These are phyloP conservation scores for Eubucco bourcierii DNA, from an alignment of 2,113 vertebrate genomes.

Conservation along the genomic window DNA sequence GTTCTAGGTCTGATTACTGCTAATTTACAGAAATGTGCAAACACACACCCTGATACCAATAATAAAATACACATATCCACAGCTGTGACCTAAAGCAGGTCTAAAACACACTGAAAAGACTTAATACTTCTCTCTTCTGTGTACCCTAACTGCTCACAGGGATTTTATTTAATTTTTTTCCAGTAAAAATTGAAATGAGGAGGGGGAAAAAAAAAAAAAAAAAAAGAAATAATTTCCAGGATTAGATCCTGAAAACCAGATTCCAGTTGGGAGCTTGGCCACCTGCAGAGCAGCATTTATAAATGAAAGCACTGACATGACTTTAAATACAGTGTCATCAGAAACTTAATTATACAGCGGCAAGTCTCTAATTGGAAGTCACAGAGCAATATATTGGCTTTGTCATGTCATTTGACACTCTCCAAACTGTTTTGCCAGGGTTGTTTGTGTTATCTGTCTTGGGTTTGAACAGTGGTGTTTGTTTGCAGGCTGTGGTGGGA, in stretches of 20 bases:
- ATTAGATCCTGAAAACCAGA: conserved; percentile 23
- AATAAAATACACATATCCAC: neutral
- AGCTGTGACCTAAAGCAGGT: neutral
- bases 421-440: neutral
- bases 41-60: neutral
- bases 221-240: neutral
- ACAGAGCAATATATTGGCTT: conserved; percentile 19
- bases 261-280: conserved; percentile 32
- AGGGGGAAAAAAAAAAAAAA: neutral
- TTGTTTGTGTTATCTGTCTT: conserved; percentile 36
- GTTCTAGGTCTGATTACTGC: neutral
- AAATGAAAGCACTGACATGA: conserved; percentile 45
- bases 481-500: conserved; percentile 3
- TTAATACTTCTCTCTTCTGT: neutral
- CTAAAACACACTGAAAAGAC: neutral
- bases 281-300: conserved; percentile 43
- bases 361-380: conserved; percentile 56
- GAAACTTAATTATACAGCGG: conserved; percentile 61
- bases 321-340: conserved; percentile 32
- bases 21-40: neutral
- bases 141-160: neutral
- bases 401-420: conserved; percentile 13
- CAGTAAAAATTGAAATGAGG: neutral
- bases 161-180: neutral
- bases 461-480: conserved; percentile 34